phyloP scores from a whole-genome alignment of 37 sponge, comb jelly and placozoan genomes.

The Haliclona indistincta region DNA sequence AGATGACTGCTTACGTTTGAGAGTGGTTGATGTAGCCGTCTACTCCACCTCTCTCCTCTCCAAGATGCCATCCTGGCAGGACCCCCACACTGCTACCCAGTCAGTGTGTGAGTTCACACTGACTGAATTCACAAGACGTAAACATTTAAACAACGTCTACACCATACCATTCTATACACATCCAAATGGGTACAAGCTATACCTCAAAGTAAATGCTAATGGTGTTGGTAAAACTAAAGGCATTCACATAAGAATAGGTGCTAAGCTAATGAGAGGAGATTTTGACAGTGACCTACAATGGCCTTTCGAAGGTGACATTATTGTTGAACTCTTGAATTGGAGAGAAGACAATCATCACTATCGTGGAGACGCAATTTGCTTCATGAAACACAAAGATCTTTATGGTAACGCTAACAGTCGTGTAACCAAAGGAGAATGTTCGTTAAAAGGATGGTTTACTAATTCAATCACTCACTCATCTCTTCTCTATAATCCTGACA shows the following conservation, averaged over 20 bases:
- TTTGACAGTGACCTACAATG: conserved; percentile 26
- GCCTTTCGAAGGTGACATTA: background rate
- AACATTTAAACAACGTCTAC: conserved; percentile 21
- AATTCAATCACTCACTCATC: background rate
- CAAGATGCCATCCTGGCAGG: background rate
- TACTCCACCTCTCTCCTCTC: background rate
- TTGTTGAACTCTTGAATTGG: conserved; percentile 1
- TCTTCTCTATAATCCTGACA: background rate
- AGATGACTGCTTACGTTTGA: conserved; percentile 5
- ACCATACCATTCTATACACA: conserved; percentile 80
- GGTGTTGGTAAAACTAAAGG: conserved; percentile 79
- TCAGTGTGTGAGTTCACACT: background rate
- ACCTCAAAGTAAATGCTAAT: conserved; percentile 76
- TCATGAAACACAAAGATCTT: background rate
- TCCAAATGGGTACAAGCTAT: conserved; percentile 81
- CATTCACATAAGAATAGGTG: conserved; percentile 68
- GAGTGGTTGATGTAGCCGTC: background rate
- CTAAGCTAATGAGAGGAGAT: conserved; percentile 63
- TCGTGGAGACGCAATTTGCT: background rate
- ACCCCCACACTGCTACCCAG: background rate
- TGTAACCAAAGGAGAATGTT: background rate
- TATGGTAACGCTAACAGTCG: background rate
- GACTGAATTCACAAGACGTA: background rate
- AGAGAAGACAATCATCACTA: background rate
- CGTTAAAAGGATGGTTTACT: background rate